Percentiles rank a stretch among this genome's conserved stretches.
phyloP scores from a whole-genome alignment of 2,797 vertebrate genomes.

The Sylvilagus floridanus region DNA sequence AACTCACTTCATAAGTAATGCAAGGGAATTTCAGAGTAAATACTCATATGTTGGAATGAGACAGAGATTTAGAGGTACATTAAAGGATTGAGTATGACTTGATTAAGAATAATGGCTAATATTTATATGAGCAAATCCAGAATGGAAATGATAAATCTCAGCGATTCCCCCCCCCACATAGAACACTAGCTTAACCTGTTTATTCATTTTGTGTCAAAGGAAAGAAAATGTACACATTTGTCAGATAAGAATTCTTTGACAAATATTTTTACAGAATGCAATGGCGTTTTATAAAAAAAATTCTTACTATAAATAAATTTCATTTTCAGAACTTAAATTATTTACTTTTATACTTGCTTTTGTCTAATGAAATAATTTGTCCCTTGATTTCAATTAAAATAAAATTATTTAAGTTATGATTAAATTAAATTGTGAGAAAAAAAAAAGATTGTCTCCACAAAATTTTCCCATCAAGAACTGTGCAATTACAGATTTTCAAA shows the following conservation, averaged over 20 bases:
- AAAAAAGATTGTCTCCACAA: conserved; percentile 13
- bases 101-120: background rate
- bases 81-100: background rate
- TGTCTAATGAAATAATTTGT: conserved; percentile 71
- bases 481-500: conserved; percentile 47
- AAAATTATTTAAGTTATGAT: conserved; percentile 52
- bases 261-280: conserved; percentile 41
- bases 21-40: background rate
- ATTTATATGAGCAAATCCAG: background rate
- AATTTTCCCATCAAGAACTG: background rate
- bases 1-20: background rate
- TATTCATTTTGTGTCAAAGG: conserved; percentile 46
- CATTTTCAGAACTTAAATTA: conserved; percentile 47
- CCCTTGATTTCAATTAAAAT: conserved; percentile 58
- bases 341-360: conserved; percentile 23
- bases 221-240: background rate
- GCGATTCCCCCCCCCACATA: background rate
- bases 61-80: background rate
- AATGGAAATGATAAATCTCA: background rate
- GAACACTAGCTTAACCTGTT: conserved; percentile 30
- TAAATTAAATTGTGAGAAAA: conserved; percentile 28
- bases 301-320: conserved; percentile 55
- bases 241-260: conserved; percentile 57
- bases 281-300: conserved; percentile 48
- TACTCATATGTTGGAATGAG: background rate